A percentile compares a stretch with the other conserved stretches of the same genome.
These are phyloP conservation scores for Allacma fusca DNA, from an alignment of 2,888 invertebrate genomes.

Conservation along the genomic window DNA sequence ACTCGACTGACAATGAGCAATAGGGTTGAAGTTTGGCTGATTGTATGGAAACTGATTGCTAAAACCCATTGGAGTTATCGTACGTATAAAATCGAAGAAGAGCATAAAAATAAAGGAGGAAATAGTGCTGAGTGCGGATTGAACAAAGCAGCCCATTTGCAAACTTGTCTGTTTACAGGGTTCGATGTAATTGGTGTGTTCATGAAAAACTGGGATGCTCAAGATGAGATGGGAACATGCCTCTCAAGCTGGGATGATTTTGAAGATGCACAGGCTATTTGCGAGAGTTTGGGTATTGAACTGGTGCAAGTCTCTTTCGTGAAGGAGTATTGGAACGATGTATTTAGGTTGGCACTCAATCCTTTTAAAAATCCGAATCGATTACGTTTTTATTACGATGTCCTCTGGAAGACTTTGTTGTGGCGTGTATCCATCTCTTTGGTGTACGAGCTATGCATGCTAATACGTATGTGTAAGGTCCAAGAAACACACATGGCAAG, in stretches of 20 bases:
- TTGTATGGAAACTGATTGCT: no score
- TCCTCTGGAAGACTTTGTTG: neutral
- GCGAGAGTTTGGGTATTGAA: slow-evolving; percentile 79
- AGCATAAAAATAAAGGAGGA: no score
- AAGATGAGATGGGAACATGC: slow-evolving; percentile 86
- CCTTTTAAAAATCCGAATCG: slow-evolving; percentile 27
- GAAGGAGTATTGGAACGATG: slow-evolving; percentile 88
- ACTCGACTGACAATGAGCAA: no score
- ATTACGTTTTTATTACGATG: neutral
- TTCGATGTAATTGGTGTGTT: slow-evolving; percentile 86
- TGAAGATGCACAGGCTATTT: slow-evolving; percentile 83
- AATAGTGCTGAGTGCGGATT: no score
- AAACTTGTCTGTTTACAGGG: slow-evolving; percentile 68
- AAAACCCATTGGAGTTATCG: no score
- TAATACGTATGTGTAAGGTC: neutral
- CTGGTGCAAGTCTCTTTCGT: slow-evolving; percentile 88
- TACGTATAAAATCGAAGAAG: no score
- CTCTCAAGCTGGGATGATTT: slow-evolving; percentile 77
- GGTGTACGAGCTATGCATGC: neutral
- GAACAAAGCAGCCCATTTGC: neutral
- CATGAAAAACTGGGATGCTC: slow-evolving; percentile 96
- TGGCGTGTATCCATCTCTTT: neutral
- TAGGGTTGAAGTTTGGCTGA: no score
- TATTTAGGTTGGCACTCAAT: slow-evolving; percentile 69
- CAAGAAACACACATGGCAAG: no score